These are phyloP conservation scores for Catamblyrhynchus diadema DNA, from an alignment of 2,797 vertebrate genomes.

Conservation along the genomic window DNA sequence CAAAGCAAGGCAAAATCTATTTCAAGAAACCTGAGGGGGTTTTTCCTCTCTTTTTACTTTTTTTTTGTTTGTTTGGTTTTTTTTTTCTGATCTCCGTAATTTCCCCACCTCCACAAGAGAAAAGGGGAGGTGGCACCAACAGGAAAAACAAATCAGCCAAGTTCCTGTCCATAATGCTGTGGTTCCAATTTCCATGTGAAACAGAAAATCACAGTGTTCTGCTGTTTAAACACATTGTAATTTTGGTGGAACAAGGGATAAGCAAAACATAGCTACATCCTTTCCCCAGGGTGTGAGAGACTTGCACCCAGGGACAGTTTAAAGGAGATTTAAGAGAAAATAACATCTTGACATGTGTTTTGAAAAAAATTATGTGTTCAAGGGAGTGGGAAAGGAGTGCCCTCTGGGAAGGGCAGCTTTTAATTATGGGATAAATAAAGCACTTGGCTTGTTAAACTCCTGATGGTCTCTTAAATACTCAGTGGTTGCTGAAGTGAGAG, in stretches of 20 bases:
- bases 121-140: not conserved
- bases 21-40: not conserved
- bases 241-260: not conserved
- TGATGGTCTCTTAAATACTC: not conserved
- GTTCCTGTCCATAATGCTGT: not conserved
- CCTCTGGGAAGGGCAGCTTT: not conserved
- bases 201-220: not conserved
- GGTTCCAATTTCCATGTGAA: not conserved
- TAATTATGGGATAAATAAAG: not conserved
- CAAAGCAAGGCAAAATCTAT: not conserved
- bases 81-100: fast-evolving
- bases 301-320: not conserved
- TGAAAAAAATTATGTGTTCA: not conserved
- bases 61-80: not conserved
- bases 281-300: not conserved
- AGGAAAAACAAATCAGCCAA: not conserved
- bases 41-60: no score
- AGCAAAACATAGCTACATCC: not conserved
- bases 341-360: not conserved
- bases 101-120: not conserved
- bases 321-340: not conserved
- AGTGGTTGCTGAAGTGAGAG: not conserved
- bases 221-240: not conserved
- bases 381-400: not conserved
- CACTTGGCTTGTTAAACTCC: not conserved